Conservation (phyloP, 2,113 vertebrate species). For the Myrmecophaga tridactyla region DNA sequence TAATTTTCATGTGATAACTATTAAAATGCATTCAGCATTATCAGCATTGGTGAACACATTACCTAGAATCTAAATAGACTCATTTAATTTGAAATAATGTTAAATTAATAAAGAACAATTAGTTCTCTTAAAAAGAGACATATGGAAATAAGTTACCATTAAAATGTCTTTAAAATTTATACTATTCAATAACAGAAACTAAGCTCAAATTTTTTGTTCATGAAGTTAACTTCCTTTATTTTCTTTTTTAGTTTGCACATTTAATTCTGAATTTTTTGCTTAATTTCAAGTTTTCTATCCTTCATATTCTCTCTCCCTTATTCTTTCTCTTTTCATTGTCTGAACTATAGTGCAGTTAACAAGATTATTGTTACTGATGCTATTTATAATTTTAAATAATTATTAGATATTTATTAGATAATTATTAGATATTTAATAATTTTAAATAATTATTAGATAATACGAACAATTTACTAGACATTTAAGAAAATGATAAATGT, state of each 20-base stretch:
- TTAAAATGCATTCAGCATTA: background rate
- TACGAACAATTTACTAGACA: too few species aligned
- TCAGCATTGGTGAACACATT: background rate
- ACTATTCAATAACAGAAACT: background rate
- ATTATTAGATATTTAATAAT: background rate
- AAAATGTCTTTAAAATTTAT: background rate
- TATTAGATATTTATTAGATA: slow-evolving; percentile 26
- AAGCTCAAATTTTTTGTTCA: background rate
- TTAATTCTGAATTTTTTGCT: background rate
- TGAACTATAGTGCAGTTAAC: background rate
- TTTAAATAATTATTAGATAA: slow-evolving; percentile 17
- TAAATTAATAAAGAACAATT: background rate
- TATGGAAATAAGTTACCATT: background rate
- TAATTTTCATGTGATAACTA: background rate
- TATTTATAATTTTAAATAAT: slow-evolving; percentile 24
- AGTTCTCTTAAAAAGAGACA: background rate
- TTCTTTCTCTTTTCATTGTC: too few species aligned
- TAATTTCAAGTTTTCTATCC: background rate
- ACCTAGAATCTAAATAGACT: background rate
- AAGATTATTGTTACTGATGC: slow-evolving; percentile 38
- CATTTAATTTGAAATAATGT: background rate
- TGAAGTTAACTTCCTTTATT: background rate
- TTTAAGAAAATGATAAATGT: slow-evolving; percentile 54
- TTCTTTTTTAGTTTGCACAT: background rate
- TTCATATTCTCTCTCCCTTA: background rate